Evolutionary conservation across 2,888 invertebrate genomes (phyloP).

Genomic region (Argynnis bischoffii): DNA sequence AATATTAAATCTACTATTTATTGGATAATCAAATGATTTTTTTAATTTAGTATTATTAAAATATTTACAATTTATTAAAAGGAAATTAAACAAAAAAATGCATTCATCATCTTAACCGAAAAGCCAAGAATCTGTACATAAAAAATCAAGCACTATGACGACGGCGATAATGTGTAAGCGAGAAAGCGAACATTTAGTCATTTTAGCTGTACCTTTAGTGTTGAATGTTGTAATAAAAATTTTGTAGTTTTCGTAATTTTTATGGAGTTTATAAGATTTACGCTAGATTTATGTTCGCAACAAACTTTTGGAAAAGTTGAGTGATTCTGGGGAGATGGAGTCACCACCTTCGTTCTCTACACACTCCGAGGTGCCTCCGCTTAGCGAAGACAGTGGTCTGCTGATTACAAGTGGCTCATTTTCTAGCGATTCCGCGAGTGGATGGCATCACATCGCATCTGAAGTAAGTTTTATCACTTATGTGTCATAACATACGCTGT

Average conservation of each 20-base stretch:
- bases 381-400: slow-evolving; percentile 89
- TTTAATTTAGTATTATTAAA: no score
- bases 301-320: slow-evolving; percentile 47
- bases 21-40: no score
- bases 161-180: slow-evolving; percentile 31
- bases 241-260: slow-evolving; percentile 49
- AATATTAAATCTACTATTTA: no score
- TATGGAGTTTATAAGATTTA: slow-evolving; percentile 48
- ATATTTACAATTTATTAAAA: background rate
- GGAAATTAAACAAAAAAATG: background rate
- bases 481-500: slow-evolving; percentile 28
- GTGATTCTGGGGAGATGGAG: slow-evolving; percentile 83
- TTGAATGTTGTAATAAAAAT: slow-evolving; percentile 46
- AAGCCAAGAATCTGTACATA: slow-evolving; percentile 9
- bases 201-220: slow-evolving; percentile 37
- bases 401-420: slow-evolving; percentile 88
- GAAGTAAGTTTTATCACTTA: slow-evolving; percentile 76
- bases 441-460: slow-evolving; percentile 85
- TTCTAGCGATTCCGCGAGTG: slow-evolving; percentile 88
- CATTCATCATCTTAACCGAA: background rate
- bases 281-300: slow-evolving; percentile 54
- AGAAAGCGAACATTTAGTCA: slow-evolving; percentile 32
- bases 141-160: slow-evolving; percentile 31
- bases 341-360: slow-evolving; percentile 89
- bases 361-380: slow-evolving; percentile 87